Conservation (phyloP, 2,797 vertebrate species). For the Argentina silus region DNA sequence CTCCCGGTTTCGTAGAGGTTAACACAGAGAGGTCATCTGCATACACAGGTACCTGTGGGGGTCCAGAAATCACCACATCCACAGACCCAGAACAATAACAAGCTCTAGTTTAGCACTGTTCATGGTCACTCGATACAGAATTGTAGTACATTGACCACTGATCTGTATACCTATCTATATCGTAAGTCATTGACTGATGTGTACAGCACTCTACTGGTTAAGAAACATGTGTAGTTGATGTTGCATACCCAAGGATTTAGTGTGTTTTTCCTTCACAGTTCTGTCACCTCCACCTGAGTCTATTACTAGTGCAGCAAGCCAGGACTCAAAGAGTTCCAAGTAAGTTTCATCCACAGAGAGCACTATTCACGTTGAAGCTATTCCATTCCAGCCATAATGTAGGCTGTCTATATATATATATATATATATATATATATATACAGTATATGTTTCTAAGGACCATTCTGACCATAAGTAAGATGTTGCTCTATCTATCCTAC, state of each 20-base stretch:
- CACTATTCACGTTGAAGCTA: background rate
- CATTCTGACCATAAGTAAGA: background rate
- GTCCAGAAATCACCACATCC: background rate
- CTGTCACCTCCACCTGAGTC: slow-evolving; percentile 78
- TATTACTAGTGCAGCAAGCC: slow-evolving; percentile 70
- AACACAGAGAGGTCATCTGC: slow-evolving; percentile 58
- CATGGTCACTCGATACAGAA: too few species aligned
- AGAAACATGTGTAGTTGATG: background rate
- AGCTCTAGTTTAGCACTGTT: too few species aligned
- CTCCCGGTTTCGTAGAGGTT: slow-evolving; percentile 50
- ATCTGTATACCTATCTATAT: too few species aligned
- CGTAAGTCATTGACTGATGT: too few species aligned
- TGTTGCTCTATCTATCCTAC: slow-evolving; percentile 25
- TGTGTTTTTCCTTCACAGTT: slow-evolving; percentile 49
- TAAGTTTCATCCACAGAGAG: slow-evolving; percentile 41
- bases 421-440: background rate
- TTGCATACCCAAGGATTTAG: background rate
- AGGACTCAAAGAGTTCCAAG: slow-evolving; percentile 65
- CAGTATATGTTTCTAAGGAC: background rate
- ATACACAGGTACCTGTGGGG: slow-evolving; percentile 70
- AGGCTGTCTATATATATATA: background rate
- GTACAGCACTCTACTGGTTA: background rate
- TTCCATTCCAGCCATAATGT: background rate
- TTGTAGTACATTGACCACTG: too few species aligned
- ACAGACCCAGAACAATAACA: background rate